These are phyloP conservation scores for Artibeus jamaicensis DNA, from an alignment of 2,797 vertebrate genomes.

Conservation along the genomic window DNA sequence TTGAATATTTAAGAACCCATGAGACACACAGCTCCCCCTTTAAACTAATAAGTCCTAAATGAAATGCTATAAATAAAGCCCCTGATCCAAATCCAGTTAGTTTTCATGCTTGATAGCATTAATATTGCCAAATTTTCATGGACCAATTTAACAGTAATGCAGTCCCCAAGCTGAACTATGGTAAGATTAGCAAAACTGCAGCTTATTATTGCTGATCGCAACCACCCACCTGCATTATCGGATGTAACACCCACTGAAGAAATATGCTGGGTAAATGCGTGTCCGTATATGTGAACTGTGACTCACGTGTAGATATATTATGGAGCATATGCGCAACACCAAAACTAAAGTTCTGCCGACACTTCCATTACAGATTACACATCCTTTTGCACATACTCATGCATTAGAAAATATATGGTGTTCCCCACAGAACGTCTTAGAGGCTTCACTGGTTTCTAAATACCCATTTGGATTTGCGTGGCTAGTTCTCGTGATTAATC, in stretches of 20 bases:
- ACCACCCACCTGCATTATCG: constrained; percentile 69
- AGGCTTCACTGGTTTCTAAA: constrained; percentile 79
- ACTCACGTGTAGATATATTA: constrained; percentile 72
- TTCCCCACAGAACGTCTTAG: constrained; percentile 74
- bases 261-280: constrained; percentile 63
- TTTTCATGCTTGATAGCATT: constrained; percentile 76
- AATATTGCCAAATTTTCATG: constrained; percentile 75
- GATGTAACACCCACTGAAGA: constrained; percentile 65
- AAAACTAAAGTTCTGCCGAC: constrained; percentile 74
- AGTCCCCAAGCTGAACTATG: constrained; percentile 76
- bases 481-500: constrained; percentile 75
- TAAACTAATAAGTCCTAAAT: constrained; percentile 78
- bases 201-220: constrained; percentile 73
- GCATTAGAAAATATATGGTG: constrained; percentile 71
- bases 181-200: constrained; percentile 75
- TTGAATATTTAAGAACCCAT: constrained; percentile 68
- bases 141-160: constrained; percentile 76
- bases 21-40: constrained; percentile 69
- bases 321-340: constrained; percentile 50
- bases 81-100: constrained; percentile 79
- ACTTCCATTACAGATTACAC: constrained; percentile 76
- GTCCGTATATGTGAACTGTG: constrained; percentile 75
- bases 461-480: constrained; percentile 75
- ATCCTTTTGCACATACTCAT: constrained; percentile 75
- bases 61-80: constrained; percentile 78